Base-by-base conservation (phyloP, 2,888 invertebrate species). In the Boloria euphrosyne region DNA sequence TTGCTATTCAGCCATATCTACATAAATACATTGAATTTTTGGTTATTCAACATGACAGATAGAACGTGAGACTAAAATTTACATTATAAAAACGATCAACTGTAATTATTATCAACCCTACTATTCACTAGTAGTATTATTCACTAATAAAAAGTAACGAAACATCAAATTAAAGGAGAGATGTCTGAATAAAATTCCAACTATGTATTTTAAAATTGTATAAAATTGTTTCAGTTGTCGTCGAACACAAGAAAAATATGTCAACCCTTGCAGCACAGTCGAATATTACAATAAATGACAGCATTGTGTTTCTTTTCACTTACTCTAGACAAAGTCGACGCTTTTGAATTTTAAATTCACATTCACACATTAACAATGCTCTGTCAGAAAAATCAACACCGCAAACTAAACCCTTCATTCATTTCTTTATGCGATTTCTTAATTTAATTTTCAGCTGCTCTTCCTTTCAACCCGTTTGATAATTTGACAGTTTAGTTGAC, bases 401-500 rank as follows among this genome's bases (percentile, higher is more conserved):
- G 74, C 77, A 80, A 84, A 79, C 78, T 76, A 77, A 82, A 84
- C 84, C 86, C 85, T 85, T 89, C 84, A 78, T 49, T 59, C 62
- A 58, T 62, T 62, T 58, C 54, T 69, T 59, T 62, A 66, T 58
- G 69, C 76, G 75, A 80, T 75, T 81, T 82, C 82, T 84, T 84
- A 83, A 86, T 85, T 82, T 80, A 81, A 82, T 80, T 81, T 84
- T 84, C 86, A 86, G 84, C 85, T 85, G 85, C 78, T 73, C 78
- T 62, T 54, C 57, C 80, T 81, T 83, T 80, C 75, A 74, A 84
- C 81, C 78, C 77, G 80, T 83, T 84, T 87, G 83, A 80, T 87
- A 88, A 89, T 86, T 80, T 90, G 91, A 90, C 90, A 83, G 80
- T 79, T 38, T 83, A 73, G 85, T 79, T 89, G 87, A 88, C 87